Conservation (phyloP, 1,140 invertebrate genomes). For the Brachionus asplanchnoidis region DNA sequence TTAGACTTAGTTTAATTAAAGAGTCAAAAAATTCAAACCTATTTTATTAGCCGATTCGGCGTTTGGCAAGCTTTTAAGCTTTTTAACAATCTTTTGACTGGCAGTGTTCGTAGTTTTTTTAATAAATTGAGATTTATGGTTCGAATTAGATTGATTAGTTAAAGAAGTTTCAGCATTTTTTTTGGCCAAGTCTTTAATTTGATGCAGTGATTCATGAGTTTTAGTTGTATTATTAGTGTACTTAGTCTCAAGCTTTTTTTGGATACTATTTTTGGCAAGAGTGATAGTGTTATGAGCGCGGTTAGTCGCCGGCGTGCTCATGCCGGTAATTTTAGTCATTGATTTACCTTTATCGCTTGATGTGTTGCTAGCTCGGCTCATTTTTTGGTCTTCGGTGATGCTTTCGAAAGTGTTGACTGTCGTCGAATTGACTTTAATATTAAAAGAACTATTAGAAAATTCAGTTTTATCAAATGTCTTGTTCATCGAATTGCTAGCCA, state of each 20-base stretch:
- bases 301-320: background rate
- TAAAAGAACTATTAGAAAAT: background rate
- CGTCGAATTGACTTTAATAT: background rate
- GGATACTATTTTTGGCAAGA: slow-evolving; percentile 24
- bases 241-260: slow-evolving; percentile 26
- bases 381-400: background rate
- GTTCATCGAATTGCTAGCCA: slow-evolving; percentile 6
- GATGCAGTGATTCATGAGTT: background rate
- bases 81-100: slow-evolving; percentile 11
- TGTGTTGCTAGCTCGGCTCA: background rate
- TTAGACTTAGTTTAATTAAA: background rate
- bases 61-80: slow-evolving; percentile 8
- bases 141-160: background rate
- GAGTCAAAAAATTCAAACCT: slow-evolving; percentile 5
- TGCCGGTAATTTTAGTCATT: background rate
- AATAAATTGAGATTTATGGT: background rate
- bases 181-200: slow-evolving; percentile 27
- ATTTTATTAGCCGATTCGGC: slow-evolving; percentile 1
- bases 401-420: background rate
- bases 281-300: background rate
- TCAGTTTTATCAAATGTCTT: slow-evolving; percentile 32
- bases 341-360: background rate
- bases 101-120: background rate
- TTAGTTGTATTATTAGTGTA: slow-evolving; percentile 1
- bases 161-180: background rate